phyloP scores from a whole-genome alignment of 2,113 vertebrate species.

The Megalops atlanticus region DNA sequence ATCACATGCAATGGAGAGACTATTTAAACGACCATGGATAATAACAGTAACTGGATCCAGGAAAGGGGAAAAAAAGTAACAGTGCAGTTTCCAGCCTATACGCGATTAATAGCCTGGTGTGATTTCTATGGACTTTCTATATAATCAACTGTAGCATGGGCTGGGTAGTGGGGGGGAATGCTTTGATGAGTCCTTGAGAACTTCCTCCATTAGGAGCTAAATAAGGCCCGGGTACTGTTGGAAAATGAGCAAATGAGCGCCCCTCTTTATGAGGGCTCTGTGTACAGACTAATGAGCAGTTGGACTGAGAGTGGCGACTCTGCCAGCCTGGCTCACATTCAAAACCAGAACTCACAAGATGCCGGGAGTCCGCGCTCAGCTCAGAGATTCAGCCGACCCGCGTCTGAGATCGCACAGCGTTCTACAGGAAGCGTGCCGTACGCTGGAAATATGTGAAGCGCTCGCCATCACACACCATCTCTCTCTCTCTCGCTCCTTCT shows the following conservation, averaged over 20 bases:
- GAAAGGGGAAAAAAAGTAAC: too few relatives aligned
- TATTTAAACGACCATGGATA: too few relatives aligned
- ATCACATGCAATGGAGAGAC: too few relatives aligned
- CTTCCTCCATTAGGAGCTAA: neutral
- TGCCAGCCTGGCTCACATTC: neutral
- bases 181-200: neutral
- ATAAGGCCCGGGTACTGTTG: neutral
- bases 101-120: neutral
- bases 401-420: neutral
- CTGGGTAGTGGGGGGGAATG: neutral
- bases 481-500: neutral
- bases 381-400: neutral
- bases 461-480: neutral
- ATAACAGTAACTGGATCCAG: neutral
- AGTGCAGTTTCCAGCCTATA: too few relatives aligned
- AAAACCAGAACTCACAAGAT: neutral
- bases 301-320: neutral
- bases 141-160: neutral
- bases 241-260: neutral
- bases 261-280: neutral
- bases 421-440: neutral
- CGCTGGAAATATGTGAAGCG: too few relatives aligned
- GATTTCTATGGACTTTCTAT: neutral
- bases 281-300: constrained; percentile 7
- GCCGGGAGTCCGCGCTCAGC: too few relatives aligned